A percentile compares a stretch with the other conserved stretches of the same genome.
Conservation (phyloP, 2,113 vertebrate genomes). For the Stictonetta naevosa region DNA sequence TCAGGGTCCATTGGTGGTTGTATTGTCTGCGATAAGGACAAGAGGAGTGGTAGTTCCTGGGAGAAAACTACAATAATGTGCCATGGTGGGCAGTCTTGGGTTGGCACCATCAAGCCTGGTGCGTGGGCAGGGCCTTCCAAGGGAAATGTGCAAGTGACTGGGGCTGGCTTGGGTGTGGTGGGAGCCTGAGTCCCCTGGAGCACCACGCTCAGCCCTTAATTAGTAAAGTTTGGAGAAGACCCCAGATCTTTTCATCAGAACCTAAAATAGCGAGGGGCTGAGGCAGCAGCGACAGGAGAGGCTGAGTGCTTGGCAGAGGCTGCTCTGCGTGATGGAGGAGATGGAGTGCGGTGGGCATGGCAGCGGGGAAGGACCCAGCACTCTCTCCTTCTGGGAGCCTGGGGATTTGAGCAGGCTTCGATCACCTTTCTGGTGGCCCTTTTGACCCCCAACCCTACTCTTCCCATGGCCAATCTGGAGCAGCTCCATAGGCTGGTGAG, state of each 20-base stretch:
- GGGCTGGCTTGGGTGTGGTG: not conserved
- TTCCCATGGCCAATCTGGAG: not conserved
- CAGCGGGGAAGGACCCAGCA: not conserved
- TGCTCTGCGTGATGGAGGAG: not conserved
- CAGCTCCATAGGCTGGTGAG: not conserved
- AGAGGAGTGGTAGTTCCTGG: accelerated
- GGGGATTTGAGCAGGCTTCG: not conserved
- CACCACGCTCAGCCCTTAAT: not conserved
- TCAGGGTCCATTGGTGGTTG: accelerated
- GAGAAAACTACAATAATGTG: accelerated
- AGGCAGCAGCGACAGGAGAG: not conserved
- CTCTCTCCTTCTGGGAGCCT: not conserved
- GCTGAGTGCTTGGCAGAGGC: constrained; percentile 9
- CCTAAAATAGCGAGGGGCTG: constrained; percentile 12
- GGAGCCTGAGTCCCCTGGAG: not conserved
- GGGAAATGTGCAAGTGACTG: accelerated
- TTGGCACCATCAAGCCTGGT: accelerated
- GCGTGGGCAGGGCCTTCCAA: not conserved
- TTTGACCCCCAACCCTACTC: not conserved
- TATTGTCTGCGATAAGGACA: not conserved
- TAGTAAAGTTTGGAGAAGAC: constrained; percentile 42
- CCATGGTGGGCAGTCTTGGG: accelerated
- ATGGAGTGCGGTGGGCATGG: not conserved
- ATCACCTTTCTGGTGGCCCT: not conserved
- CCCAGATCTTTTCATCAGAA: constrained; percentile 25